Percentiles rank a stretch among this genome's conserved stretches.
Conservation (phyloP, 2,888 invertebrate genomes). For the Hedya salicella region DNA sequence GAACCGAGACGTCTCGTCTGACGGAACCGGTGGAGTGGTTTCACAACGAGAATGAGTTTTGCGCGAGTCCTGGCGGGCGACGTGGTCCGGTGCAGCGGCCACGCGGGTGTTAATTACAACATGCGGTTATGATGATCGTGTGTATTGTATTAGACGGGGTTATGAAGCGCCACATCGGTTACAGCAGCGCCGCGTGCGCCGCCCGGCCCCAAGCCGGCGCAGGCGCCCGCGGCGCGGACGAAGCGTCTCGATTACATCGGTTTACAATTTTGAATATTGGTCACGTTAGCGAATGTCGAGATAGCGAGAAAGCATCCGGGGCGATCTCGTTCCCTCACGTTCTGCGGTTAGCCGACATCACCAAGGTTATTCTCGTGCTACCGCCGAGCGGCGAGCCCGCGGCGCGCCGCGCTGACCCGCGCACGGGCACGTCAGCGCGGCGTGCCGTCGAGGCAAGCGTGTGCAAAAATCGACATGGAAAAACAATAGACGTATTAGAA, state of each 20-base stretch:
- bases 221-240: constrained; percentile 73
- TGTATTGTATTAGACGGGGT: constrained; percentile 81
- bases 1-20: constrained; percentile 84
- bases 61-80: constrained; percentile 71
- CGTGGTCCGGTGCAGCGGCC: constrained; percentile 65
- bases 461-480: constrained; percentile 38
- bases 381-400: constrained; percentile 53
- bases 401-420: constrained; percentile 47
- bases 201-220: constrained; percentile 54
- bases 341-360: constrained; percentile 78
- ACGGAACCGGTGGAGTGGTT: constrained; percentile 78
- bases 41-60: constrained; percentile 63
- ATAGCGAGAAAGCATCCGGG: constrained; percentile 66
- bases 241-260: constrained; percentile 82
- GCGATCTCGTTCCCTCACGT: constrained; percentile 68
- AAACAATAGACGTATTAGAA: constrained; percentile 32
- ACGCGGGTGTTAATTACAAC: constrained; percentile 84
- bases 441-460: constrained; percentile 39
- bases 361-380: constrained; percentile 76
- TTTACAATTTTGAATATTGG: constrained; percentile 54
- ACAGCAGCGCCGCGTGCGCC: constrained; percentile 67
- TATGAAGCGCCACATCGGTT: constrained; percentile 84
- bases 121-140: constrained; percentile 85
- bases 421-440: no score
- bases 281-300: constrained; percentile 65